phyloP scores from a whole-genome alignment of 2,113 vertebrate genomes.

The Chauna torquata region DNA sequence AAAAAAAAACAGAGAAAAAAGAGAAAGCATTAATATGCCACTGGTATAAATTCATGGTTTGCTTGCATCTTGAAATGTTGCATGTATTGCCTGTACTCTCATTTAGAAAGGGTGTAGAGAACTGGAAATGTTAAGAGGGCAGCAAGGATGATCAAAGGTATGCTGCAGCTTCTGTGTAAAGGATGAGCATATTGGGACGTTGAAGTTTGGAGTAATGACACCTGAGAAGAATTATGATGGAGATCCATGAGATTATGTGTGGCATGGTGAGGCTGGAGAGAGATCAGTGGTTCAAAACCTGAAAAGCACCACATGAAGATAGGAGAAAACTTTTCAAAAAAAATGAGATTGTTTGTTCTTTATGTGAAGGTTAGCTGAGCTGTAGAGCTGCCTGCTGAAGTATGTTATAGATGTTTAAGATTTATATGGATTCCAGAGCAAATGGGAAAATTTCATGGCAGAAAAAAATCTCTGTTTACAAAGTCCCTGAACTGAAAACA shows the following conservation, averaged over 20 bases:
- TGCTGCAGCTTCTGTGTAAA: not conserved
- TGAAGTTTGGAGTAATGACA: not conserved
- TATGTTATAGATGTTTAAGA: not conserved
- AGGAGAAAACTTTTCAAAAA: not conserved
- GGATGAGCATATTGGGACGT: not conserved
- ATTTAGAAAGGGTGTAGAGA: not conserved
- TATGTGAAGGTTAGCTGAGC: not conserved
- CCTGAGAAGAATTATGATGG: not conserved
- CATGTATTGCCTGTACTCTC: not conserved
- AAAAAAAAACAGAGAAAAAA: not conserved
- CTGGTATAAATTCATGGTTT: not conserved
- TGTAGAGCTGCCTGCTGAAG: not conserved
- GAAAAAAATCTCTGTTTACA: not conserved
- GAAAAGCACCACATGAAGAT: not conserved
- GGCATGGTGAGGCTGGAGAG: not conserved
- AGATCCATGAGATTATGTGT: not conserved
- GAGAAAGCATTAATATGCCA: not conserved
- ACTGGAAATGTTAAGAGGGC: not conserved
- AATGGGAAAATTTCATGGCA: not conserved
- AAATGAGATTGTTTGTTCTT: not conserved
- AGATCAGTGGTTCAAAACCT: not conserved
- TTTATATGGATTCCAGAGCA: not conserved
- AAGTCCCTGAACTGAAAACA: not conserved
- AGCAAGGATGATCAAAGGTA: rapidly evolving
- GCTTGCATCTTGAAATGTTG: not conserved